Evolutionary conservation across 2,113 vertebrate genomes (phyloP).

Genomic region (Tachysurus fulvidraco): DNA sequence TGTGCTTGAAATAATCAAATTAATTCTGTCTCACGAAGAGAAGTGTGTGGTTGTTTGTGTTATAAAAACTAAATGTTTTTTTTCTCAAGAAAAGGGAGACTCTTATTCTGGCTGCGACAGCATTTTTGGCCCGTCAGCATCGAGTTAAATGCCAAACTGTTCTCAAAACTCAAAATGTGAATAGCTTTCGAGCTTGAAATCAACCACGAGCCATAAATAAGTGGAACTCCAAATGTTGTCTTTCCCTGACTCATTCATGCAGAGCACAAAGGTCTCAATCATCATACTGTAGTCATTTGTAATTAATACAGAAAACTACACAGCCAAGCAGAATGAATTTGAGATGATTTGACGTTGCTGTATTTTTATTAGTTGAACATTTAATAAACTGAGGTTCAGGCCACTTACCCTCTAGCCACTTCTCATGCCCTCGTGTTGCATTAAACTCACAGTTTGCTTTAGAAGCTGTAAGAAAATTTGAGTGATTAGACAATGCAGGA

Average conservation of each 20-base stretch:
- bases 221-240: conserved; percentile 57
- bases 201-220: conserved; percentile 53
- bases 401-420: conserved; percentile 42
- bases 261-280: conserved; percentile 45
- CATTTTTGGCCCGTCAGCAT: background rate
- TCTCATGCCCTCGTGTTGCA: background rate
- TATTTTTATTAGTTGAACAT: background rate
- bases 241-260: conserved; percentile 28
- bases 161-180: conserved; percentile 59
- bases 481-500: background rate
- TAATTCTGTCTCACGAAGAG: conserved; percentile 68
- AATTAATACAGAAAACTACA: conserved; percentile 31
- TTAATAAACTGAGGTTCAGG: background rate
- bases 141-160: conserved; percentile 41
- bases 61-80: conserved; percentile 75
- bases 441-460: conserved; percentile 9
- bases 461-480: conserved; percentile 30
- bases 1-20: conserved; percentile 78
- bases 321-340: background rate
- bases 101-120: conserved; percentile 41
- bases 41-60: conserved; percentile 69
- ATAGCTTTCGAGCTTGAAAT: conserved; percentile 56
- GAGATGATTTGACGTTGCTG: background rate
- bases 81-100: conserved; percentile 61
- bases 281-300: conserved; percentile 24